Evolutionary conservation across 2,113 vertebrate species (phyloP).

Genomic region (Verasper variegatus): DNA sequence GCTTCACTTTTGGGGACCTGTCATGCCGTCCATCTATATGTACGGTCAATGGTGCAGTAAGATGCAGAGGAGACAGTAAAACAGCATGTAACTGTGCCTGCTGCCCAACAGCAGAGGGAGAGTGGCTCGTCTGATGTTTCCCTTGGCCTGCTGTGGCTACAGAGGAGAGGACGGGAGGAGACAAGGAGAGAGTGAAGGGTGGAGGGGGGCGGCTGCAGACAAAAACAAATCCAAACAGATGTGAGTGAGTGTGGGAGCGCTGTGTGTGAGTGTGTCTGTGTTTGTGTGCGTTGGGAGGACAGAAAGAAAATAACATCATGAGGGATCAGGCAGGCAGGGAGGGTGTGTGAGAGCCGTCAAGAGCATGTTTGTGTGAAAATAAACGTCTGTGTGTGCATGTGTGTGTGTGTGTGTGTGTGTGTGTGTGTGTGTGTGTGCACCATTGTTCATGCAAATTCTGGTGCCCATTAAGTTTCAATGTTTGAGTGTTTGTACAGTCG

Average conservation of each 20-base stretch:
- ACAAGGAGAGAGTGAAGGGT: constrained; percentile 14
- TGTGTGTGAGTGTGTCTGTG: constrained; percentile 30
- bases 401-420: too few species aligned
- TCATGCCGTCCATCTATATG: not conserved
- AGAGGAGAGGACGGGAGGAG: constrained; percentile 29
- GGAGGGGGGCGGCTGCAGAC: constrained; percentile 35
- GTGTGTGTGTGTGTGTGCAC: too few species aligned
- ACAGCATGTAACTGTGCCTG: not conserved
- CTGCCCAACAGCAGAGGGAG: not conserved
- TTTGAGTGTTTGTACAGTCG: constrained; percentile 48
- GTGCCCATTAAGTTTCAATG: constrained; percentile 36
- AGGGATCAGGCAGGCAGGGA: constrained; percentile 32
- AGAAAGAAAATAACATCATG: constrained; percentile 28
- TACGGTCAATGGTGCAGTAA: not conserved
- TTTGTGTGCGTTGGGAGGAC: not conserved
- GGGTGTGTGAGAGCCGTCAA: constrained; percentile 18
- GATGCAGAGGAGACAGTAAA: not conserved
- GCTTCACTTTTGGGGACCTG: not conserved
- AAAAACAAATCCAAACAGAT: constrained; percentile 71
- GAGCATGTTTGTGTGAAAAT: constrained; percentile 54
- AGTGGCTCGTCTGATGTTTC: not conserved
- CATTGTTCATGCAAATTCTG: too few species aligned
- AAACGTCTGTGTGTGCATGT: not conserved
- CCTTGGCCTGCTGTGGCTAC: not conserved
- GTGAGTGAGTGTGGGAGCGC: constrained; percentile 55